Percentiles rank a stretch among this genome's conserved stretches.
Conservation (phyloP, 2,888 invertebrate species). For the Ecliptopera silaceata region DNA sequence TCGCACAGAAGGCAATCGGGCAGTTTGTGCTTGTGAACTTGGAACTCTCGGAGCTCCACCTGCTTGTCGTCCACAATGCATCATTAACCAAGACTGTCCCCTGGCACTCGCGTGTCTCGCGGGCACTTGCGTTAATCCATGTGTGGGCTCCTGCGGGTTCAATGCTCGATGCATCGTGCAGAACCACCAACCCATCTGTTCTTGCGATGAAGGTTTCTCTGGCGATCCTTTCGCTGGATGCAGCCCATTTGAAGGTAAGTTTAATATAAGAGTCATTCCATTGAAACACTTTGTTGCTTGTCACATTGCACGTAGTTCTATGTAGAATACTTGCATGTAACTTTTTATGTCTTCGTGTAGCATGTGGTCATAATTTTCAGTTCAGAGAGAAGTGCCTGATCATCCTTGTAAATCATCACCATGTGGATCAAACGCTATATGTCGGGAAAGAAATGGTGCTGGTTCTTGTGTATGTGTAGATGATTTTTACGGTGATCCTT, state of each 20-base stretch:
- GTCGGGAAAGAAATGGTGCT: constrained; percentile 88
- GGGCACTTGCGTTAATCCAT: constrained; percentile 89
- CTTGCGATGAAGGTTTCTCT: constrained; percentile 88
- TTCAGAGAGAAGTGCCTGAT: constrained; percentile 82
- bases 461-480: constrained; percentile 90
- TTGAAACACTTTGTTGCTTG: neutral
- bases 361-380: constrained; percentile 64
- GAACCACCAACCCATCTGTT: constrained; percentile 90
- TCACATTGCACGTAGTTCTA: constrained; percentile 18
- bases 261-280: neutral
- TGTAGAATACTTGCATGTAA: constrained; percentile 36
- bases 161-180: constrained; percentile 89
- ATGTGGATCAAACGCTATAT: constrained; percentile 91
- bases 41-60: constrained; percentile 92
- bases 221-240: constrained; percentile 92
- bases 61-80: constrained; percentile 89
- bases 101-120: constrained; percentile 88
- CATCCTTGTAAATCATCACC: constrained; percentile 91
- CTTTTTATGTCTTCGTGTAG: constrained; percentile 26
- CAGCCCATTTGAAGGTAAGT: constrained; percentile 83
- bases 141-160: constrained; percentile 89
- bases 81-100: constrained; percentile 91
- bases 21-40: constrained; percentile 88
- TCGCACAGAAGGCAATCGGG: constrained; percentile 84
- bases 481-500: constrained; percentile 90